Evolutionary conservation across 2,113 vertebrate genomes (phyloP).

Genomic region (Entelurus aequoreus): DNA sequence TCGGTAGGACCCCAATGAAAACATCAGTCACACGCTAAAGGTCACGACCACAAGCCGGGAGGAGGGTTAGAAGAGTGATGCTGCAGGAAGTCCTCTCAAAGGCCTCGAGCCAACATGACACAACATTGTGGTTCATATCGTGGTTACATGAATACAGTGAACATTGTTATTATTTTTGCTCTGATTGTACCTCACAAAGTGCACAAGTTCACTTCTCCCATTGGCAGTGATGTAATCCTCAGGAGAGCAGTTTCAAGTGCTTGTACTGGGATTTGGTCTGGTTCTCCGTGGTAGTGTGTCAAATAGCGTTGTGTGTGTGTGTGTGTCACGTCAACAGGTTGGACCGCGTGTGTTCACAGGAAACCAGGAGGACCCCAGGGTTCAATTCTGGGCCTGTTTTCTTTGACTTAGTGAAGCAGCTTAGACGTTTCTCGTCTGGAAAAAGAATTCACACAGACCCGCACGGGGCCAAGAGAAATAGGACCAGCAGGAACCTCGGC

Average conservation of each 20-base stretch:
- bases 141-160: too few relatives aligned
- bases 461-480: conserved; percentile 54
- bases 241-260: conserved; percentile 1
- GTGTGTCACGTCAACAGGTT: conserved; percentile 8
- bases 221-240: conserved; percentile 16
- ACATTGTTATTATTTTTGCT: neutral
- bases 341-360: conserved; percentile 37
- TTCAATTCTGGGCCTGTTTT: conserved; percentile 28
- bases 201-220: conserved; percentile 2
- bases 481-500: conserved; percentile 39
- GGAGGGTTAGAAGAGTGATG: neutral
- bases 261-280: neutral
- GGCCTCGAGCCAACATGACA: neutral
- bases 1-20: conserved; percentile 63
- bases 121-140: neutral
- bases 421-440: conserved; percentile 45
- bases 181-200: neutral
- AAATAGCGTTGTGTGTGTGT: conserved; percentile 4
- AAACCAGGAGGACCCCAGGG: conserved; percentile 46
- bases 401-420: neutral
- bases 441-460: conserved; percentile 46
- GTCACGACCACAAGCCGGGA: conserved; percentile 29
- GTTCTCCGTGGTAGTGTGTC: too few relatives aligned
- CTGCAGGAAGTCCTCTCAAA: neutral
- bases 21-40: conserved; percentile 54